Evolutionary conservation across 2,888 invertebrate species (phyloP), one percentile per base, ranked within the genome.

Genomic region (Phaonia tiefii): DNA sequence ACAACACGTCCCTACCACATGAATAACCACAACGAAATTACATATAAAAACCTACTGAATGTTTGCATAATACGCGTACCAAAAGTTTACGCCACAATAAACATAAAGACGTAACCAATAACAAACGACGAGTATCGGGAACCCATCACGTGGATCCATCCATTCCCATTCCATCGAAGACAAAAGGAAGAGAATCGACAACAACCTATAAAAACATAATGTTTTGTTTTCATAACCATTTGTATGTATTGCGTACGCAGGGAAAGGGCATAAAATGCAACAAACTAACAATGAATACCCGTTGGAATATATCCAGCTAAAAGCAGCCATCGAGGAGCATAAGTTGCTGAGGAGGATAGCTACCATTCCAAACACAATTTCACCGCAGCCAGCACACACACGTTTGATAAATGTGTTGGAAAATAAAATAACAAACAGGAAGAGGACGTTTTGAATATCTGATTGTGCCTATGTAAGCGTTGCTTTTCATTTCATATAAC

Each of bases 361-460:
- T n/a, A n/a, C n/a, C n/a, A n/a, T n/a, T n/a, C n/a, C n/a, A n/a
- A n/a, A n/a, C n/a, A n/a, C n/a, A n/a, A n/a, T n/a, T n/a, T n/a
- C n/a, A n/a, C n/a, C n/a, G n/a, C 15, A n/a, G 2, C 20, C 51
- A 51, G 22, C 51, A n/a, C n/a, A n/a, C n/a, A n/a, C n/a, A n/a
- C n/a, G 25, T 13, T 5, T 17, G 17, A 15, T 46, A n/a, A 46
- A 25, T 42, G 42, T 39, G 22, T 8, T 39, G 54, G 42, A 71
- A 25, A 63, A 71, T 10, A n/a, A n/a, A n/a, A n/a, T n/a, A n/a
- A n/a, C n/a, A 51, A 83, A 85, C 85, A 85, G 85, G 85, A 85
- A 85, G 84, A 84, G 83, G 79, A 80, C 83, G 84, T 80, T 80
- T 82, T 76, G 84, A 83, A 84, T 84, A 83, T 83, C 63, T 83